A percentile compares a stretch with the other conserved stretches of the same genome.
These are phyloP conservation scores for Sebastes hubbsi DNA, from an alignment of 2,797 vertebrate genomes.

Conservation along the genomic window DNA sequence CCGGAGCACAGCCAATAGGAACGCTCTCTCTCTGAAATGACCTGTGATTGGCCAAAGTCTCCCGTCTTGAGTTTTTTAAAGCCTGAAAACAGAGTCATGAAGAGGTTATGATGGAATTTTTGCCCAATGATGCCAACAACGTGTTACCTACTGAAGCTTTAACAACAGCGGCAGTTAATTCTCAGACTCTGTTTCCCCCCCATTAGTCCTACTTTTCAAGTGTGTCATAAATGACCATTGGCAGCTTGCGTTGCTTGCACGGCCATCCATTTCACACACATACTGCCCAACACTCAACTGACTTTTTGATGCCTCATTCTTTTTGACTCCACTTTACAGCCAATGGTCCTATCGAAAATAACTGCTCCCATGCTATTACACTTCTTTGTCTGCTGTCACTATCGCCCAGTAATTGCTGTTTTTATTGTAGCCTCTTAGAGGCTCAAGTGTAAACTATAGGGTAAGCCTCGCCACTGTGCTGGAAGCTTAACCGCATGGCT, in stretches of 20 bases:
- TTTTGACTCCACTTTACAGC: conserved; percentile 67
- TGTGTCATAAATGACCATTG: conserved; percentile 52
- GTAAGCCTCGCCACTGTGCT: conserved; percentile 43
- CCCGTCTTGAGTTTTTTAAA: too few relatives aligned
- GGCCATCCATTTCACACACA: conserved; percentile 59
- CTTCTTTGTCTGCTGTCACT: conserved; percentile 72
- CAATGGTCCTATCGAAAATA: conserved; percentile 64
- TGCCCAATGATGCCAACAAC: too few relatives aligned
- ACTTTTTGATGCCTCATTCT: conserved; percentile 69
- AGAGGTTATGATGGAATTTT: too few relatives aligned
- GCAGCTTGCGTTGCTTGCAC: conserved; percentile 16
- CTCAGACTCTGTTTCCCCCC: conserved; percentile 40
- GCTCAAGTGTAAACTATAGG: conserved; percentile 71
- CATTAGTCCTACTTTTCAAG: conserved; percentile 54
- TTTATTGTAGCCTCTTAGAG: conserved; percentile 72
- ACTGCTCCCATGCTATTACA: conserved; percentile 59
- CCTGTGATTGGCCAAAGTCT: too few relatives aligned
- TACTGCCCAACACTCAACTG: conserved; percentile 44
- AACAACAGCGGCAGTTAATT: conserved; percentile 24
- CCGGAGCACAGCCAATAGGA: too few relatives aligned
- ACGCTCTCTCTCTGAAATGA: too few relatives aligned
- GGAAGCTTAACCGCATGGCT: conserved; percentile 41
- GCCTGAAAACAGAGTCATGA: too few relatives aligned
- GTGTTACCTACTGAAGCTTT: too few relatives aligned
- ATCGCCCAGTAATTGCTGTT: conserved; percentile 68